phyloP scores from a whole-genome alignment of 2,797 vertebrate genomes.

The Pangasius larnaudii region DNA sequence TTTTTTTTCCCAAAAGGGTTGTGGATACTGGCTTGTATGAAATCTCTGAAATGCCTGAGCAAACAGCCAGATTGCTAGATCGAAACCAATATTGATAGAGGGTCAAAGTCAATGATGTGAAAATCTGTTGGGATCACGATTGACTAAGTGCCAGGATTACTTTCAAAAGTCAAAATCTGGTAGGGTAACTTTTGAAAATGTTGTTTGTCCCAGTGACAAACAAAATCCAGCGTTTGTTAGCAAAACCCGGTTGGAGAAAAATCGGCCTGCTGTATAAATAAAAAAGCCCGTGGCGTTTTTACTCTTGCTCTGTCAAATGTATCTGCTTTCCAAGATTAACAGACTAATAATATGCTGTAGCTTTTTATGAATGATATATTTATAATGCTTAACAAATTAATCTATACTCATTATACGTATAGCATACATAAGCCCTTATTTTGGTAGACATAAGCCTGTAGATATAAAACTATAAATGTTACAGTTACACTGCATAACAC shows the following conservation, averaged over 20 bases:
- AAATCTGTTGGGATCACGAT: background rate
- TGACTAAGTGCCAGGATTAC: slow-evolving; percentile 4
- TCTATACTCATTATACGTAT: background rate
- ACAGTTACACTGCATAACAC: background rate
- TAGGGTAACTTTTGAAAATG: background rate
- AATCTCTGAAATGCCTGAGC: background rate
- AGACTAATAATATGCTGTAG: background rate
- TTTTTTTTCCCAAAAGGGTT: background rate
- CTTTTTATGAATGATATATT: background rate
- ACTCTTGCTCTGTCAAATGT: too few relatives aligned
- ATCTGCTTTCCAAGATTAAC: background rate
- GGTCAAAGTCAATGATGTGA: background rate
- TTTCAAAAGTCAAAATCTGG: background rate
- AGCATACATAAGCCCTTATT: background rate
- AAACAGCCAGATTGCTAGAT: background rate
- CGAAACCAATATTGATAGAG: background rate
- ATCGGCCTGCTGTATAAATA: background rate
- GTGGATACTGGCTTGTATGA: background rate
- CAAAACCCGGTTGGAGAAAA: background rate
- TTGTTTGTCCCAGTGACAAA: background rate
- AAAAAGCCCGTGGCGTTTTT: background rate
- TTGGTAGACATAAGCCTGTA: background rate
- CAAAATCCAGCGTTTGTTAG: background rate
- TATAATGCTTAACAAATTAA: background rate
- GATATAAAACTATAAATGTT: background rate